Evolutionary conservation across 2,888 invertebrate genomes (phyloP).

Genomic region (Epistrophe grossulariae): DNA sequence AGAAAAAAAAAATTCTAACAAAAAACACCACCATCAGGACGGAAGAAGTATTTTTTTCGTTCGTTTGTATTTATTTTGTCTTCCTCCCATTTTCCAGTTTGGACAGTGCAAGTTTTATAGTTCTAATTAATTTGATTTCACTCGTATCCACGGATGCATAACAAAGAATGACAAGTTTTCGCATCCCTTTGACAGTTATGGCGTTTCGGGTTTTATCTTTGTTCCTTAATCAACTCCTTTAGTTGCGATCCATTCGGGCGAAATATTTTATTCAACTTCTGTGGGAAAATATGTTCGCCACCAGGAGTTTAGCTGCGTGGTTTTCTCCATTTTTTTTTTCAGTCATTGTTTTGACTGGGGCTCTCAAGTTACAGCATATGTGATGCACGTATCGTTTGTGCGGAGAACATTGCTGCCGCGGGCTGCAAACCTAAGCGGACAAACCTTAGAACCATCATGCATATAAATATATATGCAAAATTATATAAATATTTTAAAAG

Average conservation of each 20-base stretch:
- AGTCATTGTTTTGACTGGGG: slow-evolving; percentile 41
- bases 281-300: slow-evolving; percentile 55
- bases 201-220: slow-evolving; percentile 67
- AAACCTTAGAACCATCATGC: slow-evolving; percentile 45
- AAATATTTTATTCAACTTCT: slow-evolving; percentile 63
- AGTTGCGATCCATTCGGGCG: slow-evolving; percentile 25
- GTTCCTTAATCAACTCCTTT: slow-evolving; percentile 67
- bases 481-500: slow-evolving; percentile 33
- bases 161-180: slow-evolving; percentile 68
- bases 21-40: not conserved
- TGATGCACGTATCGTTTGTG: slow-evolving; percentile 51
- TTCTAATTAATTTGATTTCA: slow-evolving; percentile 69
- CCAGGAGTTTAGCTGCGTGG: slow-evolving; percentile 33
- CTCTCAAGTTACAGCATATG: slow-evolving; percentile 62
- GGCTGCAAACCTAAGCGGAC: slow-evolving; percentile 38
- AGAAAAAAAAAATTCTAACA: not conserved
- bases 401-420: slow-evolving; percentile 33
- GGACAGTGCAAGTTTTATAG: slow-evolving; percentile 63
- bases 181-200: slow-evolving; percentile 69
- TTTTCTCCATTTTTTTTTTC: not conserved
- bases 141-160: slow-evolving; percentile 67
- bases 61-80: not conserved
- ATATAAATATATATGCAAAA: slow-evolving; percentile 20
- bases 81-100: slow-evolving; percentile 10
- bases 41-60: slow-evolving; percentile 22